Evolutionary conservation across 2,888 invertebrate genomes (phyloP).

Genomic region (Eilema depressum): DNA sequence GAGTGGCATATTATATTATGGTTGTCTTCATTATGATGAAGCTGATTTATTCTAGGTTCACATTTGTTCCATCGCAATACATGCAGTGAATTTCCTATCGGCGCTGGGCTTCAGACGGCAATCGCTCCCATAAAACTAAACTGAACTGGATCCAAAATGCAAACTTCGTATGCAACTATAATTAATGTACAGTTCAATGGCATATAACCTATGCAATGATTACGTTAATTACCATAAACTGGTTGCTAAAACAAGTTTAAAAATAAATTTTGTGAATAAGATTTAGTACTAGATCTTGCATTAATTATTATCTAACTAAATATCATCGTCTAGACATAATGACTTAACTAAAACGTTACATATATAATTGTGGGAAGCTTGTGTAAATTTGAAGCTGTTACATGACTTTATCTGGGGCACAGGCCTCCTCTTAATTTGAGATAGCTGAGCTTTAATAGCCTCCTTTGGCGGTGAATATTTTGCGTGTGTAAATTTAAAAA

Average conservation of each 20-base stretch:
- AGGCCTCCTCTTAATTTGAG: background rate
- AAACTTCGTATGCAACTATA: background rate
- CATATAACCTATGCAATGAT: background rate
- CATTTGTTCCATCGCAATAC: too few relatives aligned
- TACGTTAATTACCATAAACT: background rate
- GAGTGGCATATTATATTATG: too few relatives aligned
- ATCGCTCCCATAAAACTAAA: background rate
- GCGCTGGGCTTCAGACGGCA: too few relatives aligned
- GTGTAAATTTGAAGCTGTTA: background rate
- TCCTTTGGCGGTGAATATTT: background rate
- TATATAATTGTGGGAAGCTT: background rate
- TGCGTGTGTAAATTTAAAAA: too few relatives aligned
- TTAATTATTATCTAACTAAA: conserved; percentile 5
- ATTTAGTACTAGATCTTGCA: background rate
- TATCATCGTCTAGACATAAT: background rate
- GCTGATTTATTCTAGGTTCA: too few relatives aligned
- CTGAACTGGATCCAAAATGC: background rate
- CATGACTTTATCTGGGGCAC: background rate
- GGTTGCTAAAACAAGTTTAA: background rate
- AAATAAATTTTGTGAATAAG: background rate
- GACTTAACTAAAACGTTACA: conserved; percentile 1
- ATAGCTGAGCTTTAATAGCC: background rate
- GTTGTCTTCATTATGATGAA: too few relatives aligned
- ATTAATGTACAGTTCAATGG: background rate
- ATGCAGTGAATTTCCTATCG: background rate